phyloP scores from a whole-genome alignment of 1,140 invertebrate genomes.

The Eumaeus atala region DNA sequence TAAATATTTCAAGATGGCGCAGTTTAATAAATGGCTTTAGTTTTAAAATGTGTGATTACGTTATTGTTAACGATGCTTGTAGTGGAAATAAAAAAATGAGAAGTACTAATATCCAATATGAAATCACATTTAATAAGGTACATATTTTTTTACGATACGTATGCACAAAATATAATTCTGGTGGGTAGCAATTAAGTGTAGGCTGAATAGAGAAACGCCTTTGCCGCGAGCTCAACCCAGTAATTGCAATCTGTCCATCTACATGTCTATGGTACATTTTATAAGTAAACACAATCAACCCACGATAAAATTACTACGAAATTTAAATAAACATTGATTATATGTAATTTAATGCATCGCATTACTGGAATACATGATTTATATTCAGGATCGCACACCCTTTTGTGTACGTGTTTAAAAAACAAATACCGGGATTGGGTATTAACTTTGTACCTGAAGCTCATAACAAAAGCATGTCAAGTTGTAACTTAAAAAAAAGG shows the following conservation, averaged over 20 bases:
- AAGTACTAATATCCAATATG: too few species aligned
- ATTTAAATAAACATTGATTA: constrained; percentile 11
- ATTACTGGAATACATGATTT: constrained; percentile 9
- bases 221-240: background rate
- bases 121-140: too few species aligned
- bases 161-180: constrained; percentile 5
- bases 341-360: constrained; percentile 2
- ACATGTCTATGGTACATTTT: constrained; percentile 1
- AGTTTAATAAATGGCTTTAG: too few species aligned
- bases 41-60: too few species aligned
- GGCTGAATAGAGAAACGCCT: constrained; percentile 7
- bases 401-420: constrained; percentile 4
- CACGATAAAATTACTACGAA: constrained; percentile 9
- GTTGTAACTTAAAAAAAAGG: too few species aligned
- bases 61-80: too few species aligned
- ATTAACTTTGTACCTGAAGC: background rate
- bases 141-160: too few species aligned
- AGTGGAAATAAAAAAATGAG: too few species aligned
- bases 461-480: too few species aligned
- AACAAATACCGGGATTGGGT: background rate
- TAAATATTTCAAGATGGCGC: too few species aligned
- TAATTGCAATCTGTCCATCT: constrained; percentile 11
- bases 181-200: background rate
- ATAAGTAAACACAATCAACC: constrained; percentile 9
- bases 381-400: constrained; percentile 6